Conservation (phyloP, 2,113 vertebrate genomes). For the Garra rufa region DNA sequence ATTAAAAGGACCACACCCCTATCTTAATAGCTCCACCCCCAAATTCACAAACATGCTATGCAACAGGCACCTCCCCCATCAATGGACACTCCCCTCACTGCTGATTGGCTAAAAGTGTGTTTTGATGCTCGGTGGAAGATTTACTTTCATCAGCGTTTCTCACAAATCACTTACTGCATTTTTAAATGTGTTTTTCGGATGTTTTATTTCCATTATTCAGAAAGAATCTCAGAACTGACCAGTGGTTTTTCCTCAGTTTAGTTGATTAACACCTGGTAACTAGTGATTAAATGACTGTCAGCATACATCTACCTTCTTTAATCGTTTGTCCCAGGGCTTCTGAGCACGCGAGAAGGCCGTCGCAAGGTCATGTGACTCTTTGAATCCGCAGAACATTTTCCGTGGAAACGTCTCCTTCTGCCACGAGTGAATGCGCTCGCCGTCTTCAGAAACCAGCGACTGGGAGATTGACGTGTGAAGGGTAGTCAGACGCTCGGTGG, state of each 20-base stretch:
- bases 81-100: background rate
- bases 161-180: background rate
- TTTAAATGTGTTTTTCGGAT: background rate
- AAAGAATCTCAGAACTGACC: background rate
- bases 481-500: conserved; percentile 78
- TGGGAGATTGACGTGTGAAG: conserved; percentile 80
- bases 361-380: conserved; percentile 76
- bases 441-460: conserved; percentile 76
- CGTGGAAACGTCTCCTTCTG: conserved; percentile 81
- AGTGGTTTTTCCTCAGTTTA: background rate
- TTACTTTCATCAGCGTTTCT: background rate
- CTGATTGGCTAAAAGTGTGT: background rate
- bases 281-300: background rate
- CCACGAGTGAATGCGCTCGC: conserved; percentile 77
- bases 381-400: conserved; percentile 83
- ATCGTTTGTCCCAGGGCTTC: conserved; percentile 83
- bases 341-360: conserved; percentile 79
- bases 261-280: background rate
- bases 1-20: too few species aligned
- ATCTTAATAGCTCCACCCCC: too few species aligned
- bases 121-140: background rate
- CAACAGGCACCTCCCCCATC: background rate
- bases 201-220: too few species aligned
- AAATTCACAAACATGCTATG: background rate
- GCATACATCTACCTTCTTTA: conserved; percentile 70